A percentile compares a stretch with the other conserved stretches of the same genome.
Evolutionary conservation across 2,113 vertebrate genomes (phyloP).

Genomic region (Orientallactaga bullata): DNA sequence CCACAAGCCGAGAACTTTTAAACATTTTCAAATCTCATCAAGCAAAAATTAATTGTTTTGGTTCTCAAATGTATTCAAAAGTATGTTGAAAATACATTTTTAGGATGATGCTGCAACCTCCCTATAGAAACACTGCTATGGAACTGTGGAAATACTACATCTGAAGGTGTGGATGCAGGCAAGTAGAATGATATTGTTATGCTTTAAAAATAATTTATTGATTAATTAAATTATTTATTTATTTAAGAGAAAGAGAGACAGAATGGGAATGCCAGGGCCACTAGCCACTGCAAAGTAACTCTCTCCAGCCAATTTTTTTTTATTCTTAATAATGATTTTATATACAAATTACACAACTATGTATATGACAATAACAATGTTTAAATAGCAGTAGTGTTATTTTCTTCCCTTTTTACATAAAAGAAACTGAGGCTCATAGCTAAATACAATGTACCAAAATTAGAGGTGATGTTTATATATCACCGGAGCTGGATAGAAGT

Average conservation of each 20-base stretch:
- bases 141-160: not conserved
- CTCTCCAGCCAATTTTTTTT: too few relatives aligned
- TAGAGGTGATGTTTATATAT: not conserved
- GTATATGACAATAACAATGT: not conserved
- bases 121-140: not conserved
- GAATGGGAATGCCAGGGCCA: too few relatives aligned
- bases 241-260: too few relatives aligned
- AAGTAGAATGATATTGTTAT: not conserved
- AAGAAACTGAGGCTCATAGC: not conserved
- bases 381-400: not conserved
- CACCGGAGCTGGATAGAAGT: not conserved
- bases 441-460: not conserved
- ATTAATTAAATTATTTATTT: too few relatives aligned
- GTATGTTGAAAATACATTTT: not conserved
- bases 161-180: not conserved
- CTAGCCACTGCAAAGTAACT: too few relatives aligned
- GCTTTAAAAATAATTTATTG: not conserved
- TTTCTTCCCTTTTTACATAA: slow-evolving; percentile 17
- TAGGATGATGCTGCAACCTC: not conserved
- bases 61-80: slow-evolving; percentile 34
- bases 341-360: not conserved
- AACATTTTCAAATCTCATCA: not conserved
- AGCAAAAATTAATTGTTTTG: not conserved
- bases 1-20: not conserved
- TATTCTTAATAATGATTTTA: not conserved